These are phyloP conservation scores for Mormyrus hasselquistii DNA, from an alignment of 2,797 vertebrate species.

Conservation along the genomic window DNA sequence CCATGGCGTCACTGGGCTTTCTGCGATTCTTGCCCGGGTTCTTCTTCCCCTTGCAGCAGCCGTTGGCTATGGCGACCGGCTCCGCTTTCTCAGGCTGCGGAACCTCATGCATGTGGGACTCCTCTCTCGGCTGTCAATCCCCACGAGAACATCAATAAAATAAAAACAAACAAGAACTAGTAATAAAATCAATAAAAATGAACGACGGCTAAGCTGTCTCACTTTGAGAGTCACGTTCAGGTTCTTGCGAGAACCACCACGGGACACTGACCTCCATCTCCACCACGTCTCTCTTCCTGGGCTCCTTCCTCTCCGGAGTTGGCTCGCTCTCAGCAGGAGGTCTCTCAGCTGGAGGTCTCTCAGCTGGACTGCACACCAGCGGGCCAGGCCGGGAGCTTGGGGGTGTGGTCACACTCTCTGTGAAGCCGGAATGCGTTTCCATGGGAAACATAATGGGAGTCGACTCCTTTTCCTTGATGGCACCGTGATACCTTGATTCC, in stretches of 20 bases:
- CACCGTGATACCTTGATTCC: constrained; percentile 46
- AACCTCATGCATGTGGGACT: constrained; percentile 61
- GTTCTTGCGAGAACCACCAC: background rate
- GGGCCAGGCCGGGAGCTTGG: constrained; percentile 65
- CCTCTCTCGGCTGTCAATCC: constrained; percentile 46
- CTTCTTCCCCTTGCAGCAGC: constrained; percentile 80
- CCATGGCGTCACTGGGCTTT: constrained; percentile 52
- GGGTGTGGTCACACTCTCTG: constrained; percentile 62
- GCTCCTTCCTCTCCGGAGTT: constrained; percentile 36
- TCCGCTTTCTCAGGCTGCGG: constrained; percentile 70
- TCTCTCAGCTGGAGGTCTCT: constrained; percentile 65
- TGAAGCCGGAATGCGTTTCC: constrained; percentile 81
- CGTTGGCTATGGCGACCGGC: constrained; percentile 54
- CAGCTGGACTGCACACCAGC: constrained; percentile 61
- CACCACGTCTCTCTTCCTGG: constrained; percentile 37
- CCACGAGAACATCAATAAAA: background rate
- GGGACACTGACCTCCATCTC: constrained; percentile 51
- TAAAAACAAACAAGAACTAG: background rate
- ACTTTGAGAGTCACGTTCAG: background rate
- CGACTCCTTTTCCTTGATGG: constrained; percentile 48
- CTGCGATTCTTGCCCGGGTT: constrained; percentile 74
- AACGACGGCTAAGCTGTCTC: background rate
- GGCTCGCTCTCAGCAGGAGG: constrained; percentile 47
- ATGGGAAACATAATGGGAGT: constrained; percentile 90
- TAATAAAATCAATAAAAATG: background rate